Percentiles rank a stretch among this genome's conserved stretches.
phyloP scores from a whole-genome alignment of 2,113 vertebrate species.

The Chloropsis cyanopogon region DNA sequence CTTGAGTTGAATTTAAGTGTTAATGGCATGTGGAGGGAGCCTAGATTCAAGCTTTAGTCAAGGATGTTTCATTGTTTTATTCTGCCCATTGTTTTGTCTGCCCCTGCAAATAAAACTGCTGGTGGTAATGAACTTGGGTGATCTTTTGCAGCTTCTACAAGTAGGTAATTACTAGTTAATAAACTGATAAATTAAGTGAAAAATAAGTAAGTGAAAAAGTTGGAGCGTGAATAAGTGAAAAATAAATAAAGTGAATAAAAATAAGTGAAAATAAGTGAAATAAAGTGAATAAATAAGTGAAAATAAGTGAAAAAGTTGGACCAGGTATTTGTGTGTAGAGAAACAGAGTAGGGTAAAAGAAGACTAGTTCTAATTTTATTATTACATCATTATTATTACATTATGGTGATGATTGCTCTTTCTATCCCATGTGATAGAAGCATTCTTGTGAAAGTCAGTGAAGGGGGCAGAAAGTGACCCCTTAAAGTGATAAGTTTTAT shows the following conservation, averaged over 20 bases:
- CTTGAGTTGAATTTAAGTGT: not conserved
- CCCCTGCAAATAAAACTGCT: not conserved
- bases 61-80: not conserved
- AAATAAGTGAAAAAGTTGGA: not conserved
- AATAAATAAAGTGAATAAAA: no score
- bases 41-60: not conserved
- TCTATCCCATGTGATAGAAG: not conserved
- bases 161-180: not conserved
- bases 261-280: no score
- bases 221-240: not conserved
- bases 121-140: not conserved
- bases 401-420: not conserved
- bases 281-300: no score
- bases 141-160: not conserved
- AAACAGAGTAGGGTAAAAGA: not conserved
- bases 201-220: not conserved
- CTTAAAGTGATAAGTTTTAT: not conserved
- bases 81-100: not conserved
- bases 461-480: not conserved
- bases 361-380: not conserved
- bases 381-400: fast-evolving
- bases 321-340: not conserved
- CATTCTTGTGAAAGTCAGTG: not conserved
- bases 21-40: not conserved
- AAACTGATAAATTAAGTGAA: not conserved